phyloP scores from a whole-genome alignment of 2,888 invertebrate genomes.

The Cremastinae sp. region DNA sequence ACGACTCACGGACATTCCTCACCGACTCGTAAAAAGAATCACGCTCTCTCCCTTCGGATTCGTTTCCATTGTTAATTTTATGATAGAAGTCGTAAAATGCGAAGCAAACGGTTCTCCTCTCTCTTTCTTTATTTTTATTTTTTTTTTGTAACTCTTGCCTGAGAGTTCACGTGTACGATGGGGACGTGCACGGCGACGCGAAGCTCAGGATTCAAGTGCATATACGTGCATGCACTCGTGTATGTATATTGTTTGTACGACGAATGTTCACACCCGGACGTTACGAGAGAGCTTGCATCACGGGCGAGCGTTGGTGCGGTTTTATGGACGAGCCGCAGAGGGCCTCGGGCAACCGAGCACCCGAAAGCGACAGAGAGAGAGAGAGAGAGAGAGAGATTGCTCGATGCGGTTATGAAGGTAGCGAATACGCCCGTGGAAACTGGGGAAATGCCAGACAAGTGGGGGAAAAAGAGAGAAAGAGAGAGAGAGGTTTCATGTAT shows the following conservation, averaged over 20 bases:
- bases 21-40: no score
- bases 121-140: slow-evolving; percentile 6
- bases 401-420: slow-evolving; percentile 21
- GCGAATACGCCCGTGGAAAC: slow-evolving; percentile 18
- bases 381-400: slow-evolving; percentile 9
- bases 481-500: slow-evolving; percentile 18
- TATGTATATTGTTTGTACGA: slow-evolving; percentile 33
- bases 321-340: slow-evolving; percentile 51
- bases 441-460: slow-evolving; percentile 12
- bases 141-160: slow-evolving; percentile 1
- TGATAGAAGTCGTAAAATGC: slow-evolving; percentile 24
- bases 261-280: slow-evolving; percentile 55
- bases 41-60: not conserved
- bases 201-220: slow-evolving; percentile 29
- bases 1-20: no score
- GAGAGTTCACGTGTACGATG: slow-evolving; percentile 15
- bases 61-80: slow-evolving; percentile 19
- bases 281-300: slow-evolving; percentile 56
- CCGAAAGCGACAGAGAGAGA: slow-evolving; percentile 19
- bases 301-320: slow-evolving; percentile 45
- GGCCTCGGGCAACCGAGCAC: slow-evolving; percentile 31
- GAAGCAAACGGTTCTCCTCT: slow-evolving; percentile 27
- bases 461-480: no score
- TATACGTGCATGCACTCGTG: not conserved
- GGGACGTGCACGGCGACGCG: no score